phyloP scores from a whole-genome alignment of 37 sponge, comb jelly and placozoan genomes.

The Chondrosia reniformis region DNA sequence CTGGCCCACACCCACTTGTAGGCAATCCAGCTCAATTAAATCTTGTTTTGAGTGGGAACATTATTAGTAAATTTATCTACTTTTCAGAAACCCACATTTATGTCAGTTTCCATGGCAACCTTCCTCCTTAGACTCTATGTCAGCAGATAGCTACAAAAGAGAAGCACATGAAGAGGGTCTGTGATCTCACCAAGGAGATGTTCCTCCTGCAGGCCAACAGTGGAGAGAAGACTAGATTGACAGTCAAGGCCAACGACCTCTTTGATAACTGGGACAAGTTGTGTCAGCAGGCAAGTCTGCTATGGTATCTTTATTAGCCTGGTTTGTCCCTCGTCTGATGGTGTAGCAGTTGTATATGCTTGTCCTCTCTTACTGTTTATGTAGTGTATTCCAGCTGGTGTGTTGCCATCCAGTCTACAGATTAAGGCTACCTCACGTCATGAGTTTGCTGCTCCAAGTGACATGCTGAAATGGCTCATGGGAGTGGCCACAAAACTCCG shows the following conservation, averaged over 20 bases:
- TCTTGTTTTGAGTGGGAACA: too few relatives aligned
- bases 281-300: slow-evolving; percentile 40
- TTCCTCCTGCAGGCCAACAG: neutral
- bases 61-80: neutral
- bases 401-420: neutral
- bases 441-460: slow-evolving; percentile 4
- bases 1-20: too few relatives aligned
- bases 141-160: slow-evolving; percentile 36
- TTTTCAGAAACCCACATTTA: neutral
- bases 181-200: slow-evolving; percentile 29
- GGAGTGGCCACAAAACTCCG: slow-evolving; percentile 7
- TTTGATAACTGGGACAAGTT: slow-evolving; percentile 32
- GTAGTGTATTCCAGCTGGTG: slow-evolving; percentile 51
- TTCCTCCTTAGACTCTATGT: slow-evolving; percentile 30
- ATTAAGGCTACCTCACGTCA: neutral
- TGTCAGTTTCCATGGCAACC: neutral
- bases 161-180: slow-evolving; percentile 17
- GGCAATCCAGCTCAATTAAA: too few relatives aligned
- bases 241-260: slow-evolving; percentile 17
- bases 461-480: slow-evolving; percentile 23
- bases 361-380: neutral
- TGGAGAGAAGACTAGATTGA: neutral
- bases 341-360: neutral
- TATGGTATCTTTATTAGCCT: neutral
- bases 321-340: too few relatives aligned